phyloP scores from a whole-genome alignment of 2,113 vertebrate genomes.

The Pica pica region DNA sequence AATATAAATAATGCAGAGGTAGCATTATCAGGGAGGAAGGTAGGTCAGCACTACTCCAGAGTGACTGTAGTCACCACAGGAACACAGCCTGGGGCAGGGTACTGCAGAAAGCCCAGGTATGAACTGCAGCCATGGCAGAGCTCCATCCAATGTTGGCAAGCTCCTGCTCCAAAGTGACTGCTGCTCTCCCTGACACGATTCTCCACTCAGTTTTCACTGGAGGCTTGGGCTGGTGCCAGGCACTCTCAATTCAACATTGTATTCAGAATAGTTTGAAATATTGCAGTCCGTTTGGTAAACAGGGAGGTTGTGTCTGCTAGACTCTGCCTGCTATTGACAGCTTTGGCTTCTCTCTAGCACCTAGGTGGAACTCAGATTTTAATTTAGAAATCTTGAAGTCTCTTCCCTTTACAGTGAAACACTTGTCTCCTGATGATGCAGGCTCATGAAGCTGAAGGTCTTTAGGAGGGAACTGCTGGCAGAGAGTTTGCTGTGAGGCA shows the following conservation, averaged over 20 bases:
- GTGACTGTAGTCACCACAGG: not conserved
- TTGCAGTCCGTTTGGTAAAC: not conserved
- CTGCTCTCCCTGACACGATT: not conserved
- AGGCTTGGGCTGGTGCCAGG: not conserved
- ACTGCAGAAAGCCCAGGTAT: not conserved
- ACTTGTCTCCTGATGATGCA: not conserved
- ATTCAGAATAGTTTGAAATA: not conserved
- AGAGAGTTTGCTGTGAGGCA: not conserved
- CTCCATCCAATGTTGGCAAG: fast-evolving
- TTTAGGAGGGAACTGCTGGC: not conserved
- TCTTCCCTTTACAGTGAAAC: not conserved
- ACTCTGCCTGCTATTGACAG: not conserved
- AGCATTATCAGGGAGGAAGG: not conserved
- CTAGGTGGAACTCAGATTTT: not conserved
- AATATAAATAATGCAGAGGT: not conserved
- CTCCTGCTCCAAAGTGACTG: not conserved
- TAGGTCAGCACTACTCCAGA: not conserved
- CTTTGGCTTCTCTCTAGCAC: not conserved
- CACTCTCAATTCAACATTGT: not conserved
- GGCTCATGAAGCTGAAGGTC: not conserved
- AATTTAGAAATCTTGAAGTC: not conserved
- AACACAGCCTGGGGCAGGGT: not conserved
- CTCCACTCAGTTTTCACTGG: not conserved
- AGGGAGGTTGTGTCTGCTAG: not conserved
- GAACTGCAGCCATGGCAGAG: not conserved